Percentiles rank a stretch among this genome's conserved stretches.
These are phyloP conservation scores for Drosophila infuscata DNA, from an alignment of 2,888 invertebrate genomes.

Conservation along the genomic window DNA sequence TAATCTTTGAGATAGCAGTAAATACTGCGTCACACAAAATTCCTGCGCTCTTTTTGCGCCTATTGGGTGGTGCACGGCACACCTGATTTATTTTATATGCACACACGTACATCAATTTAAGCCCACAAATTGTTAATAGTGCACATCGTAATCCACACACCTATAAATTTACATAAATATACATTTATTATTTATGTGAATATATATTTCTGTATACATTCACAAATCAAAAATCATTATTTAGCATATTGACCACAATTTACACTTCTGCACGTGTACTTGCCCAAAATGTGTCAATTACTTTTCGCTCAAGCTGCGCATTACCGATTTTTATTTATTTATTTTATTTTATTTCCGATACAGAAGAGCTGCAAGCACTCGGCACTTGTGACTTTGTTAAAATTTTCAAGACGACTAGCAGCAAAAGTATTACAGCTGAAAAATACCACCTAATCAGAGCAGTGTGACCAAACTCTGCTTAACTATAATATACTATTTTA, in stretches of 20 bases:
- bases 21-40: slow-evolving; percentile 44
- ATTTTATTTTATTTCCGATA: slow-evolving; percentile 41
- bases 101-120: slow-evolving; percentile 1
- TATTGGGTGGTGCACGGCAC: slow-evolving; percentile 39
- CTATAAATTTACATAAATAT: slow-evolving; percentile 5
- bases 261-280: slow-evolving; percentile 42
- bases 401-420: slow-evolving; percentile 53
- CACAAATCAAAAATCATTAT: slow-evolving; percentile 19
- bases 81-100: slow-evolving; percentile 37
- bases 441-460: slow-evolving; percentile 18
- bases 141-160: slow-evolving; percentile 21
- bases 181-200: neutral
- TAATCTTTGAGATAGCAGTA: slow-evolving; percentile 25
- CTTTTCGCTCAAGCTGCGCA: slow-evolving; percentile 24
- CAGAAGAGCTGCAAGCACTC: slow-evolving; percentile 13
- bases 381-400: slow-evolving; percentile 30
- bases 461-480: slow-evolving; percentile 29
- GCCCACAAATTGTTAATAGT: slow-evolving; percentile 33
- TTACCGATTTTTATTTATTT: slow-evolving; percentile 60
- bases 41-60: slow-evolving; percentile 34
- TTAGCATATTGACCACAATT: slow-evolving; percentile 25
- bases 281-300: slow-evolving; percentile 39
- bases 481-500: neutral
- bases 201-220: neutral
- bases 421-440: slow-evolving; percentile 6